Conservation (phyloP, 2,113 vertebrate species). For the Centropus unirufus region DNA sequence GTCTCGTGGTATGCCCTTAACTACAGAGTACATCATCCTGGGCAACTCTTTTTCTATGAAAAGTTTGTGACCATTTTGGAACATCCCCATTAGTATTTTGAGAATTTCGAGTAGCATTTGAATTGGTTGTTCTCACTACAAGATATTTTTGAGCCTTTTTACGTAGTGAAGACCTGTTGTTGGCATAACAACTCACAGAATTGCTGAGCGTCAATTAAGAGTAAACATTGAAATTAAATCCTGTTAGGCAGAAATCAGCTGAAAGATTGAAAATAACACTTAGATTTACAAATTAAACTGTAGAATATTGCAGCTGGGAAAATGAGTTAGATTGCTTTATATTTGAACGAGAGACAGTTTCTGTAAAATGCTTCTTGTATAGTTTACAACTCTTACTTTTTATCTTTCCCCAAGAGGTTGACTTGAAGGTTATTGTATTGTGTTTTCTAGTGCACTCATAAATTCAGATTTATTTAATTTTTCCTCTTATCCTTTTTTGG, state of each 20-base stretch:
- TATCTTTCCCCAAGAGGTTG: neutral
- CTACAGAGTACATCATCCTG: neutral
- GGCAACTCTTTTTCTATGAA: neutral
- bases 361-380: neutral
- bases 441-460: neutral
- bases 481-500: neutral
- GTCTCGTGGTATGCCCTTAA: neutral
- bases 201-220: slow-evolving; percentile 1
- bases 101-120: neutral
- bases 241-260: slow-evolving; percentile 28
- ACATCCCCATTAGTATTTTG: neutral
- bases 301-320: neutral
- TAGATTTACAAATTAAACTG: neutral
- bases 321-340: slow-evolving; percentile 10
- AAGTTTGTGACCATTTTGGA: neutral
- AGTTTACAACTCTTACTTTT: slow-evolving; percentile 27
- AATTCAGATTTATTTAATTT: slow-evolving; percentile 30
- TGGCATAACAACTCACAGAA: neutral
- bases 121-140: neutral
- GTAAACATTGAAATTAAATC: slow-evolving; percentile 42
- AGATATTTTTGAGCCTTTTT: neutral
- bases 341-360: neutral
- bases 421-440: neutral
- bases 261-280: slow-evolving; percentile 8
- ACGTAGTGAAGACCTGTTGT: neutral